Evolutionary conservation across 2,113 vertebrate genomes (phyloP), one percentile per base, ranked within the genome.

Genomic region (Perca schrenkii): DNA sequence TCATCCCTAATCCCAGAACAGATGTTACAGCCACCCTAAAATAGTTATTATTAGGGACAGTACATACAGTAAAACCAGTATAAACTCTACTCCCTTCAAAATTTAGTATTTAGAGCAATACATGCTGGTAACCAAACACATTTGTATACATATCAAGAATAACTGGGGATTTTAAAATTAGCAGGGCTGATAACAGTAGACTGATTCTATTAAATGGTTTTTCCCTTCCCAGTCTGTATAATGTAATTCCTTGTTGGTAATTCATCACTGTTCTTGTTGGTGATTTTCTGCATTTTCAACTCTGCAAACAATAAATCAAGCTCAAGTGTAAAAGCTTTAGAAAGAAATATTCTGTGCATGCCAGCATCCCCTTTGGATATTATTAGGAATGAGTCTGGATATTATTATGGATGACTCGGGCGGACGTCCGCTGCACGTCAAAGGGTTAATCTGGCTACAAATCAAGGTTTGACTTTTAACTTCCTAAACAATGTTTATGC

Each of bases 301-400:
- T 31, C 71, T 6, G 64, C 17, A 21, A 69, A 49, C n/a, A 63
- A 21, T 56, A 69, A 69, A 82, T 70, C 21, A 70, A 52, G 25
- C 65, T 56, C 15, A 46, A 49, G 6, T 31, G 7, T n/a, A 36
- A 40, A 64, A 49, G 2, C 36, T 4, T 12, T 10, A 47, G 58
- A 47, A 22, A 19, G 4, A 57, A 34, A 58, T 36, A 56, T 53
- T 46, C 0, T 25, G 47, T 28, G 46, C 21, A 61, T 40, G 76
- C 12, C n/a, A 31, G 28, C 31, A 10, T 34, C 52, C 25, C 36
- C 36, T 57, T 15, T 49, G 77, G 25, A 64, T 19, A 50, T 49
- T 28, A 28, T 12, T 28, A 43, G 40, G 6, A 22, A 72, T 22
- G 8, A 56, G 31, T 34, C 31, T 56, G 77, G 25, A 64, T 17